Evolutionary conservation across 2,888 invertebrate species (phyloP).

Genomic region (Alcis repandata): DNA sequence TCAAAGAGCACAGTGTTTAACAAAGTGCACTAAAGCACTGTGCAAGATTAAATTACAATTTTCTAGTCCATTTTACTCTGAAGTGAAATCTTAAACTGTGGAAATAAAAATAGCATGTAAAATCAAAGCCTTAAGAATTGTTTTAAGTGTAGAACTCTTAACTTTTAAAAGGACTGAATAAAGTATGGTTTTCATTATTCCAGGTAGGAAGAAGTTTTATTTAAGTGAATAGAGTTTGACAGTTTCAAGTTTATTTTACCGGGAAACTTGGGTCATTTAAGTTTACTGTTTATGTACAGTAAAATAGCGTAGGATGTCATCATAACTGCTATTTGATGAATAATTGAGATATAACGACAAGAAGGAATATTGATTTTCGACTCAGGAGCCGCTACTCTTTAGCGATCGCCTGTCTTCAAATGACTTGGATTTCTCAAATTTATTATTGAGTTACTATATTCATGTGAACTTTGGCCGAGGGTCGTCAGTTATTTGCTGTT

Average conservation of each 20-base stretch:
- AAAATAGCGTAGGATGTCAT: neutral
- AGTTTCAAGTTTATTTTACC: constrained; percentile 31
- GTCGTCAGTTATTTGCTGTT: too few relatives aligned
- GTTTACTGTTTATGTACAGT: neutral
- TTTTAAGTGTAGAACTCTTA: constrained; percentile 17
- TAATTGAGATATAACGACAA: neutral
- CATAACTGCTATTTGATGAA: neutral
- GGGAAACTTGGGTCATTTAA: constrained; percentile 3
- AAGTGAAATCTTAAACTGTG: too few relatives aligned
- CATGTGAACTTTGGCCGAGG: too few relatives aligned
- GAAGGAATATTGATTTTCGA: neutral
- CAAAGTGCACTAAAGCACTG: neutral
- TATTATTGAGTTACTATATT: too few relatives aligned
- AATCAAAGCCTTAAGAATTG: constrained; percentile 1
- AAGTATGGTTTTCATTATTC: constrained; percentile 23
- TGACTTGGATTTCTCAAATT: too few relatives aligned
- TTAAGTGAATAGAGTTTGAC: constrained; percentile 25
- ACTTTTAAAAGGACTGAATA: constrained; percentile 24
- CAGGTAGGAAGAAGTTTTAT: constrained; percentile 45
- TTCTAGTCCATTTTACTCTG: neutral
- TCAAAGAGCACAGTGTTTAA: too few relatives aligned
- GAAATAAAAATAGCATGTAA: too few relatives aligned
- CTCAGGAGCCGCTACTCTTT: too few relatives aligned
- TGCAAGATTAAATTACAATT: neutral
- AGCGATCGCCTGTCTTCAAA: too few relatives aligned